Base-by-base conservation (phyloP, 2,797 vertebrate genomes). In the Hoplostethus atlanticus region DNA sequence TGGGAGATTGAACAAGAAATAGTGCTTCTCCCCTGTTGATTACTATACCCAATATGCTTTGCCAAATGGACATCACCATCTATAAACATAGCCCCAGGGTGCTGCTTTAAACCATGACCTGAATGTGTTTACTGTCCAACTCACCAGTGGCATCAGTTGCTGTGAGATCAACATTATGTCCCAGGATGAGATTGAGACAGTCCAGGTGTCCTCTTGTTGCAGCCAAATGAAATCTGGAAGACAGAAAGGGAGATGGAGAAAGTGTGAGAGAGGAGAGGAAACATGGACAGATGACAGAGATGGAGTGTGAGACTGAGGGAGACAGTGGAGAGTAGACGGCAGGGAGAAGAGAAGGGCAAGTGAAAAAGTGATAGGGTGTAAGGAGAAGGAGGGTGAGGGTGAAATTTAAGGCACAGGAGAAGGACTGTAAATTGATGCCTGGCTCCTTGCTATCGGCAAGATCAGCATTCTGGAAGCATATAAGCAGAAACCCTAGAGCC, bases 131-230 rank as follows among this genome's bases (percentile, higher is more conserved):
- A 57, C 38, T 31, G 28, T 50, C 38, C 5, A 69, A 86, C 87
- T 83, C 85, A 99, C 98, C 98, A 80, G 96, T 95, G 70, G 95
- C 95, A 71, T 99, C 98, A 0, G 94, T 96, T 47, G 96, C 95
- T 0, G 95, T 95, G 76, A 97, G 84, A 71, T 99, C 98, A 17
- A 95, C 95, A 21, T 92, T 96, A 2, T 99, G 96, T 57, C 93
- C 56, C 5, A 99, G 96, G 83, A 99, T 93, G 85, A 96, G 92
- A 78, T 94, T 99, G 87, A 99, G 83, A 90, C 97, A 98, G 1
- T 98, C 98, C 7, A 99, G 90, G 81, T 97, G 96, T 81, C 98
- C 98, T 84, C 98, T 96, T 0, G 96, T 96, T 0, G 97, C 96
- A 38, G 98, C 96, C 56, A 99, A 92, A 59, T 99, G 98, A 93